Evolutionary conservation across 2,888 invertebrate genomes (phyloP).

Genomic region (Acronicta leporina): DNA sequence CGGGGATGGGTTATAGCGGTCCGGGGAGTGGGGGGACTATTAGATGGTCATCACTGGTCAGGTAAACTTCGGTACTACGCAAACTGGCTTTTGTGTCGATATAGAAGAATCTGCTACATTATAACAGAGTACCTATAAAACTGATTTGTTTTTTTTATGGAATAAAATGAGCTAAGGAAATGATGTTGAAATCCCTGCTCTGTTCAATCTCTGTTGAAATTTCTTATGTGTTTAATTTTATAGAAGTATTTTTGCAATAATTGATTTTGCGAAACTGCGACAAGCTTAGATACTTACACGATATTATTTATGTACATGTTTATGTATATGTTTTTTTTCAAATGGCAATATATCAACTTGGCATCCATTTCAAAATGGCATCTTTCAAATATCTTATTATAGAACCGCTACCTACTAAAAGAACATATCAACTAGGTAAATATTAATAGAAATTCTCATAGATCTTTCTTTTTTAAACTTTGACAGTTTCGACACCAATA

Average conservation of each 20-base stretch:
- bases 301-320: too few species aligned
- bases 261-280: too few species aligned
- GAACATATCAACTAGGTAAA: neutral
- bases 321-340: too few species aligned
- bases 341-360: too few species aligned
- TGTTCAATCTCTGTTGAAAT: too few species aligned
- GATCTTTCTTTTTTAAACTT: neutral
- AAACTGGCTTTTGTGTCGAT: constrained; percentile 40
- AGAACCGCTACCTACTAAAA: too few species aligned
- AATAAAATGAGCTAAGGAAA: neutral
- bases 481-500: neutral
- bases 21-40: constrained; percentile 61
- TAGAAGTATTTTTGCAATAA: too few species aligned
- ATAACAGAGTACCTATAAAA: constrained; percentile 15
- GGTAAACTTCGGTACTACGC: constrained; percentile 52
- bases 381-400: too few species aligned
- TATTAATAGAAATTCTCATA: neutral
- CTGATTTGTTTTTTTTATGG: constrained; percentile 13
- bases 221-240: too few species aligned
- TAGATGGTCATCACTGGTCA: constrained; percentile 67
- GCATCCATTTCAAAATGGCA: too few species aligned
- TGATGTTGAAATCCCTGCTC: neutral
- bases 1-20: constrained; percentile 55
- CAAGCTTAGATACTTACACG: too few species aligned
- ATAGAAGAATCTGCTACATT: constrained; percentile 42